These are phyloP conservation scores for Entomobrya multifasciata DNA, from an alignment of 2,888 invertebrate genomes.

Conservation along the genomic window DNA sequence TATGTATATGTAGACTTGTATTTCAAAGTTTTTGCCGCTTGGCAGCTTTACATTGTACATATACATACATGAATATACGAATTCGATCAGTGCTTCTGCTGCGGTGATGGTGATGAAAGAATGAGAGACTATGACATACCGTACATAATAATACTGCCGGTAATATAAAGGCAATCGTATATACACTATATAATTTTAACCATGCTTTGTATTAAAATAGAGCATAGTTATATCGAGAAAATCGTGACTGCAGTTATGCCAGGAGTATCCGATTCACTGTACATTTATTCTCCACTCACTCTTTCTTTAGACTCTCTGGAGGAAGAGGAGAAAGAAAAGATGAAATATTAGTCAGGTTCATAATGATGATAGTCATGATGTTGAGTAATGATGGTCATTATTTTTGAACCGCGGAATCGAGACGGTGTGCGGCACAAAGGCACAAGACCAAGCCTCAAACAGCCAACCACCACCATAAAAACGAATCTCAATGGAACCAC, in stretches of 20 bases:
- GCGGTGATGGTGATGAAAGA: constrained; percentile 34
- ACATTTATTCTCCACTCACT: neutral
- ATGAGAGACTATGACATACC: constrained; percentile 47
- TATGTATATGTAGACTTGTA: neutral
- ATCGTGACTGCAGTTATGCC: constrained; percentile 38
- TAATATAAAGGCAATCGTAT: too few species aligned
- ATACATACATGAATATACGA: too few species aligned
- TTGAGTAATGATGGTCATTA: constrained; percentile 75
- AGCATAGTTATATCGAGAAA: neutral
- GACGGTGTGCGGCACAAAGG: constrained; percentile 36
- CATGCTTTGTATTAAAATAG: too few species aligned
- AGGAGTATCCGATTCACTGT: neutral
- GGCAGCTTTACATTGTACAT: too few species aligned
- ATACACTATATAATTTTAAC: neutral
- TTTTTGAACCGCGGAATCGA: constrained; percentile 68
- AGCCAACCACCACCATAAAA: constrained; percentile 15
- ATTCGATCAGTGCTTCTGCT: constrained; percentile 39
- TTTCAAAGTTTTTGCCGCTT: too few species aligned
- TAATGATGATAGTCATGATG: constrained; percentile 74
- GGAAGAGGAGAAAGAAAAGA: constrained; percentile 57
- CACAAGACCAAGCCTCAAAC: neutral
- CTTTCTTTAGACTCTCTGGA: constrained; percentile 27
- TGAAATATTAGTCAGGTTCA: constrained; percentile 73
- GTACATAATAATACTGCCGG: constrained; percentile 50
- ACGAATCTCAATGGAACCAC: too few species aligned